Conservation (phyloP, 2,888 invertebrate species). For the Eurytoma californica region DNA sequence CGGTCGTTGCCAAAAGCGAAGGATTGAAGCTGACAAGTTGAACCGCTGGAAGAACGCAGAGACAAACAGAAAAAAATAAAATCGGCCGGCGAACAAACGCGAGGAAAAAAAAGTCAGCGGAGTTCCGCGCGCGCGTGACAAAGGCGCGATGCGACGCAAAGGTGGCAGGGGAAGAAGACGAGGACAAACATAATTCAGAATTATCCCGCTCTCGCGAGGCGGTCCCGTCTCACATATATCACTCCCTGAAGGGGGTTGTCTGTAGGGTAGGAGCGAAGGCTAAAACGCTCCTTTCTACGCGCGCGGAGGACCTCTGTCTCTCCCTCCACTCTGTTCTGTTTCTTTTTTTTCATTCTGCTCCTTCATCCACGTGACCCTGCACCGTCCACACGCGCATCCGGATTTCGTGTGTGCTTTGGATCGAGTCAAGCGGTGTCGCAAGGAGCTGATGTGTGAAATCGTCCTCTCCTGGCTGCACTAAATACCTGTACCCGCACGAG, state of each 20-base stretch:
- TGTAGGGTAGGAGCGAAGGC: slow-evolving; percentile 58
- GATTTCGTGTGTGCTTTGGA: background rate
- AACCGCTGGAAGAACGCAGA: slow-evolving; percentile 44
- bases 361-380: slow-evolving; percentile 4
- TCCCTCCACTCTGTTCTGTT: slow-evolving; percentile 9
- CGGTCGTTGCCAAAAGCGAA: background rate
- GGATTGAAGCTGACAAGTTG: background rate
- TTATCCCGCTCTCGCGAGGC: slow-evolving; percentile 68
- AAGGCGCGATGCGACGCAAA: slow-evolving; percentile 60
- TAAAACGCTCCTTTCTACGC: slow-evolving; percentile 49
- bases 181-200: slow-evolving; percentile 74
- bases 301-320: slow-evolving; percentile 16
- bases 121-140: slow-evolving; percentile 58
- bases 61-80: slow-evolving; percentile 56
- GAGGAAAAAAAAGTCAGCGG: slow-evolving; percentile 51
- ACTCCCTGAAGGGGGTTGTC: slow-evolving; percentile 66
- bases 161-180: slow-evolving; percentile 61
- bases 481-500: too few species aligned
- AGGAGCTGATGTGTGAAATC: slow-evolving; percentile 30
- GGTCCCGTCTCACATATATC: slow-evolving; percentile 70
- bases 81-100: slow-evolving; percentile 51
- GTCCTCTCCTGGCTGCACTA: background rate
- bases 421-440: background rate
- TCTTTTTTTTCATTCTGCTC: slow-evolving; percentile 9
- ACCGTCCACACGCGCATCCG: background rate